Percentiles rank a stretch among this genome's conserved stretches.
Evolutionary conservation across 92 coral and sea anemone genomes (phyloP).

Genomic region (Parazoanthus atlanticus): DNA sequence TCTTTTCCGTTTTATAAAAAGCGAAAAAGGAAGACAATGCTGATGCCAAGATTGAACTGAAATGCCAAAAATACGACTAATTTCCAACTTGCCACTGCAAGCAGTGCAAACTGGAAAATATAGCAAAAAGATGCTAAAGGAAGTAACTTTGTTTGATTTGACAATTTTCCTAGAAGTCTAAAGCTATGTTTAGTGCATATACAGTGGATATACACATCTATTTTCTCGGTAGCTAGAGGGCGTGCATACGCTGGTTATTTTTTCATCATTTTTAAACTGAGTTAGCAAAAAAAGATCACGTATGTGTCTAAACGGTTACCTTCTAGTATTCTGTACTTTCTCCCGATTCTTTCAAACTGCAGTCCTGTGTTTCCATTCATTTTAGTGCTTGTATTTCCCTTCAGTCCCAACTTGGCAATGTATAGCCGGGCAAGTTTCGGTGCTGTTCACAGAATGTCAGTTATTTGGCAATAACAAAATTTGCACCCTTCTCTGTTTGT

Average conservation of each 20-base stretch:
- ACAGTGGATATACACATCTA: neutral
- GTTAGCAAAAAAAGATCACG: neutral
- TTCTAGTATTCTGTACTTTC: slow-evolving; percentile 39
- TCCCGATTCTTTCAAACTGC: slow-evolving; percentile 38
- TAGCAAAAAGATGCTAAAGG: neutral
- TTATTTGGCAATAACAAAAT: slow-evolving; percentile 43
- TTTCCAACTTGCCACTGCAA: neutral
- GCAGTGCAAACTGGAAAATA: neutral
- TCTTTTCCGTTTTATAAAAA: slow-evolving; percentile 4
- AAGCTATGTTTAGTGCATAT: neutral
- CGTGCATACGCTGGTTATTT: neutral
- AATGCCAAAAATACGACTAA: neutral
- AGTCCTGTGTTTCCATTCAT: slow-evolving; percentile 33
- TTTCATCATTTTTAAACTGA: neutral
- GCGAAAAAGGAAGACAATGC: neutral
- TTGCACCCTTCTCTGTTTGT: slow-evolving; percentile 39
- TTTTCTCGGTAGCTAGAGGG: neutral
- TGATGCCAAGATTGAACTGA: neutral
- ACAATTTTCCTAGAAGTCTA: neutral
- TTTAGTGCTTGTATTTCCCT: neutral
- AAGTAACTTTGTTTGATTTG: neutral
- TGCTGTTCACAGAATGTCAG: slow-evolving; percentile 9
- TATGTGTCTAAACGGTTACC: neutral
- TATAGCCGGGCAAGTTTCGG: neutral
- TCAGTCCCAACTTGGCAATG: neutral